Percentiles rank a stretch among this genome's conserved stretches.
Evolutionary conservation across 2,888 invertebrate genomes (phyloP).

Genomic region (Euplexia lucipara): DNA sequence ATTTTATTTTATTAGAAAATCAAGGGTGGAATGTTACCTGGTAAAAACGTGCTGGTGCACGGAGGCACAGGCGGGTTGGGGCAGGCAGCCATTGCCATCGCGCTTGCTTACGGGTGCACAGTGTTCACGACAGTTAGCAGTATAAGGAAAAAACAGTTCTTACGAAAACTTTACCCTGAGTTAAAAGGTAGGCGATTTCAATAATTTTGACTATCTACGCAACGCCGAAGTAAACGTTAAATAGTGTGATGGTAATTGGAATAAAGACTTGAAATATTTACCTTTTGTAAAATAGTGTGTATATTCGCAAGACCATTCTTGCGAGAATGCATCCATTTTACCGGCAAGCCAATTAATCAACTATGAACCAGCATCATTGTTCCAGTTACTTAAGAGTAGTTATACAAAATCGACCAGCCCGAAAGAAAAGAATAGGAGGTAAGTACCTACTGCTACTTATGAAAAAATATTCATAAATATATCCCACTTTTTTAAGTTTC

Average conservation of each 20-base stretch:
- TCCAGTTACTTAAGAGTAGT: too few species aligned
- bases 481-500: too few species aligned
- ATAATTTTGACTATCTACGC: background rate
- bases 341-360: too few species aligned
- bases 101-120: conserved; percentile 59
- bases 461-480: too few species aligned
- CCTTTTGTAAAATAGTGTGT: too few species aligned
- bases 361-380: too few species aligned
- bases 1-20: conserved; percentile 13
- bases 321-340: too few species aligned
- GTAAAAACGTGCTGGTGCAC: conserved; percentile 32
- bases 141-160: conserved; percentile 67
- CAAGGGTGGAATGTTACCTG: conserved; percentile 10
- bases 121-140: conserved; percentile 75
- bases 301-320: too few species aligned
- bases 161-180: conserved; percentile 68
- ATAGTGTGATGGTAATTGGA: background rate
- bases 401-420: too few species aligned
- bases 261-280: too few species aligned
- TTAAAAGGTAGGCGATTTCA: conserved; percentile 64
- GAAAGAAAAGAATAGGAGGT: too few species aligned
- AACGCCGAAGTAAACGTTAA: background rate
- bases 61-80: conserved; percentile 61
- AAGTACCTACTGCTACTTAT: too few species aligned
- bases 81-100: conserved; percentile 70